Base-by-base conservation (phyloP, 2,888 invertebrate genomes). In the Tholera decimalis region DNA sequence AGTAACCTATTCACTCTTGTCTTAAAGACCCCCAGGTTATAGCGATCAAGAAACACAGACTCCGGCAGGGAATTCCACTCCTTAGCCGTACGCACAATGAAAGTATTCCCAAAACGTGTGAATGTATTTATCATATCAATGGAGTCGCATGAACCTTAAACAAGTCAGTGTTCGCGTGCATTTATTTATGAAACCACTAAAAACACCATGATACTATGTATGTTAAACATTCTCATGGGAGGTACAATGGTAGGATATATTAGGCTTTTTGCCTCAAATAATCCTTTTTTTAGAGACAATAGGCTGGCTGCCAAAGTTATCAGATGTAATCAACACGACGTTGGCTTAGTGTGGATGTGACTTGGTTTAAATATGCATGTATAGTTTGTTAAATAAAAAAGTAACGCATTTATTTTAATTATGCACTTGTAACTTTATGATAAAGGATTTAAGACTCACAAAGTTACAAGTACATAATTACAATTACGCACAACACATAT, bases 281-380 rank as follows among this genome's bases (percentile, higher is more conserved):
- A 91, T 92, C 92, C 90, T 91, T 88, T 92, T n/a, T 93, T 89
- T 88, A 83, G 80, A 93, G 89, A 95, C 95, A 95, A 95, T 95
- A 88, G 94, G 83, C 87, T 85, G 87, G 82, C 86, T 88, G 87
- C 81, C 79, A 83, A 87, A 87, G 84, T 92, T 95, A 94, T 94
- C 95, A 85, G 88, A 79, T 84, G 82, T 88, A 89, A 94, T 94
- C 91, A 88, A 82, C 58, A 73, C 50, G 18, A 28, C 74, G 90
- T 74, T 79, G 65, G 83, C 18, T 59, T 87, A 55, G 55, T 82
- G 56, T 91, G 92, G 94, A 94, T 74, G 75, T 55, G 82, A 26
- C 55, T 20, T 18, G 24, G 0, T 33, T 35, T 41, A 5, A 28
- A 39, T 18, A 39, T 39, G 2, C 2, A 37, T 37, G 7, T 7